Percentiles rank a stretch among this genome's conserved stretches.
These are phyloP conservation scores for Drosophila neoperkinsi DNA, from an alignment of 2,888 invertebrate species.

Conservation along the genomic window DNA sequence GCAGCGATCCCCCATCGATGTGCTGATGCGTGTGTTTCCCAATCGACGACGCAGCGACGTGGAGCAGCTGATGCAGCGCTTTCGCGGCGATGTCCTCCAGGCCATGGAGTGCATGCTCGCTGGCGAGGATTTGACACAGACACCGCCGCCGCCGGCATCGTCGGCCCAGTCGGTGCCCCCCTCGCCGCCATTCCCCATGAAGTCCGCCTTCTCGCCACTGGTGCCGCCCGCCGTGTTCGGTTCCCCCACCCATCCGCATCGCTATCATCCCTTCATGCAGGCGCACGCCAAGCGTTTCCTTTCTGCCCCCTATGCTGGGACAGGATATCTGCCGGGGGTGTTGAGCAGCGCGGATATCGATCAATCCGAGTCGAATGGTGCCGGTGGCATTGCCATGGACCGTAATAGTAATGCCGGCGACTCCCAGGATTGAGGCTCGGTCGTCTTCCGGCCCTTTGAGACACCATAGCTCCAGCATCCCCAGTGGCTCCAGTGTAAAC, in stretches of 20 bases:
- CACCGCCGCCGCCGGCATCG: constrained; percentile 86
- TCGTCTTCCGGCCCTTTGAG: constrained; percentile 79
- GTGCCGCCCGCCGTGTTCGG: constrained; percentile 86
- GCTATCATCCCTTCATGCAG: constrained; percentile 86
- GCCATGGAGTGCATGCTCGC: constrained; percentile 96
- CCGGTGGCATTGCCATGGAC: constrained; percentile 83
- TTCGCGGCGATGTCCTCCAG: constrained; percentile 95
- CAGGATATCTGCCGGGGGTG: constrained; percentile 93
- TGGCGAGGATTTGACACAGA: constrained; percentile 85
- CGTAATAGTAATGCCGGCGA: constrained; percentile 84
- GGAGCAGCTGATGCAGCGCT: constrained; percentile 92
- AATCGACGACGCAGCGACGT: constrained; percentile 94
- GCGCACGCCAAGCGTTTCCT: constrained; percentile 91
- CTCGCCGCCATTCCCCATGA: constrained; percentile 84
- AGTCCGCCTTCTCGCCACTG: constrained; percentile 92
- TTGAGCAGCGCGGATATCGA: constrained; percentile 86
- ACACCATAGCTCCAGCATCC: constrained; percentile 44
- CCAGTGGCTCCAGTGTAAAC: constrained; percentile 15
- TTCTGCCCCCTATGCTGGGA: constrained; percentile 93
- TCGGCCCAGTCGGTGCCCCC: constrained; percentile 77
- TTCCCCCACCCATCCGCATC: constrained; percentile 84
- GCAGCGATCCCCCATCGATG: constrained; percentile 93
- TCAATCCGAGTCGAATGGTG: constrained; percentile 84
- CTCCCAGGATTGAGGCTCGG: constrained; percentile 84
- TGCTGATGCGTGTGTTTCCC: constrained; percentile 95